phyloP scores from a whole-genome alignment of 2,888 invertebrate genomes.

The Thera obeliscata region DNA sequence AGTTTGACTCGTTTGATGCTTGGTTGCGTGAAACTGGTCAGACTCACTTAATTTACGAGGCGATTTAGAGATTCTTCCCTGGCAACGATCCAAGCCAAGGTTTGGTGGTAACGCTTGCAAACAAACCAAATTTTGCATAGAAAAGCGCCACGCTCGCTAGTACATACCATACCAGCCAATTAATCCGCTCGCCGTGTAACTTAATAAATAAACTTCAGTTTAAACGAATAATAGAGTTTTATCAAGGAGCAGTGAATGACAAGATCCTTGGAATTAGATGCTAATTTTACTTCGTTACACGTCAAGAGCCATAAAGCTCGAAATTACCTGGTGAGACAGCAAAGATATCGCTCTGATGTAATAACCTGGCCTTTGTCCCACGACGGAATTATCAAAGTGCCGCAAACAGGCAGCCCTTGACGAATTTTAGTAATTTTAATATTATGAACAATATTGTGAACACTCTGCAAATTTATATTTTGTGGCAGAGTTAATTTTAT shows the following conservation, averaged over 20 bases:
- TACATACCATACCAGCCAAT: too few species aligned
- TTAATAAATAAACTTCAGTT: neutral
- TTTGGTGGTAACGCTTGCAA: too few species aligned
- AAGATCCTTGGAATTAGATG: conserved; percentile 17
- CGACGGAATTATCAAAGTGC: conserved; percentile 47
- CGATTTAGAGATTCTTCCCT: too few species aligned
- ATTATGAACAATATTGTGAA: conserved; percentile 42
- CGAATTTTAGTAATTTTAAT: conserved; percentile 36
- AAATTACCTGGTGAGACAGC: conserved; percentile 31
- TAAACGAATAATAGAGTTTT: neutral
- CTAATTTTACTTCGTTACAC: conserved; percentile 42
- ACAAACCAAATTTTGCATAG: too few species aligned
- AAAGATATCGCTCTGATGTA: conserved; percentile 28
- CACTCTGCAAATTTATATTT: conserved; percentile 39
- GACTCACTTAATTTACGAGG: too few species aligned
- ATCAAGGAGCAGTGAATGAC: neutral
- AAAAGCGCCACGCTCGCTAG: too few species aligned
- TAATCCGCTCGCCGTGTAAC: neutral
- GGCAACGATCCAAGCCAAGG: too few species aligned
- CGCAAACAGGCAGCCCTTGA: conserved; percentile 35
- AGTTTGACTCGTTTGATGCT: neutral
- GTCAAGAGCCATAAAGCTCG: conserved; percentile 45
- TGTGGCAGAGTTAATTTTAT: conserved; percentile 29
- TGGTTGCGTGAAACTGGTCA: neutral
- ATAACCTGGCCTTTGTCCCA: conserved; percentile 43